Evolutionary conservation across 2,113 vertebrate genomes (phyloP).

Genomic region (Vanacampus margaritifer): DNA sequence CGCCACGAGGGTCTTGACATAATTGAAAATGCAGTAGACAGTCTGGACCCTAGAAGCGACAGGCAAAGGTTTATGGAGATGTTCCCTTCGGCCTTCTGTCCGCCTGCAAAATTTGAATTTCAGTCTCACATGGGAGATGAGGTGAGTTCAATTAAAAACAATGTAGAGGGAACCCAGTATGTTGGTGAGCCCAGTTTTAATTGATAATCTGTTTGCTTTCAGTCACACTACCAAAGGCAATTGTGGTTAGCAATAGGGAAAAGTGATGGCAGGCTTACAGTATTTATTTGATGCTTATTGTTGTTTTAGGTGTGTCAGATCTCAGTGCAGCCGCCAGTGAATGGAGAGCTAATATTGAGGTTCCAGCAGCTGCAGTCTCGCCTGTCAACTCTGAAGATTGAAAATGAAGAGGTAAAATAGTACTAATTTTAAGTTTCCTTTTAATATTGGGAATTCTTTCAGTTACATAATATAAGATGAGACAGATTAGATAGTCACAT

Average conservation of each 20-base stretch:
- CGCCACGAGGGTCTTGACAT: conserved; percentile 97
- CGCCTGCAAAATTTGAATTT: conserved; percentile 94
- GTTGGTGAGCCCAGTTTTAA: background rate
- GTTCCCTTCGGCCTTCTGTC: conserved; percentile 93
- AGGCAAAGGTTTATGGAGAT: conserved; percentile 98
- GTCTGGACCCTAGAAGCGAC: conserved; percentile 91
- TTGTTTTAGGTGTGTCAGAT: conserved; percentile 86
- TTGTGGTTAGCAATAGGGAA: background rate
- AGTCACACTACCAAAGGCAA: background rate
- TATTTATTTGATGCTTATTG: background rate
- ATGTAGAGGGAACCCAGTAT: background rate
- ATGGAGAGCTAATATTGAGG: conserved; percentile 89
- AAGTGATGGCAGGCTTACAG: background rate
- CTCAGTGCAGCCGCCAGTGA: conserved; percentile 89
- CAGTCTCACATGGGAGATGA: conserved; percentile 98
- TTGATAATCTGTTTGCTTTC: background rate
- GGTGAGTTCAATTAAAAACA: conserved; percentile 61
- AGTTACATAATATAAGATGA: too few species aligned
- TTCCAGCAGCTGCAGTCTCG: conserved; percentile 97
- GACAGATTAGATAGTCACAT: conserved; percentile 14
- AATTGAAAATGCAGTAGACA: conserved; percentile 97
- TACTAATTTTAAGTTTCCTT: background rate
- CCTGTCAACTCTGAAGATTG: conserved; percentile 91
- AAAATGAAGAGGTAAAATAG: conserved; percentile 93
- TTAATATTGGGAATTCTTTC: background rate